Evolutionary conservation across 2,113 vertebrate species (phyloP).

Genomic region (Tiliqua scincoides): DNA sequence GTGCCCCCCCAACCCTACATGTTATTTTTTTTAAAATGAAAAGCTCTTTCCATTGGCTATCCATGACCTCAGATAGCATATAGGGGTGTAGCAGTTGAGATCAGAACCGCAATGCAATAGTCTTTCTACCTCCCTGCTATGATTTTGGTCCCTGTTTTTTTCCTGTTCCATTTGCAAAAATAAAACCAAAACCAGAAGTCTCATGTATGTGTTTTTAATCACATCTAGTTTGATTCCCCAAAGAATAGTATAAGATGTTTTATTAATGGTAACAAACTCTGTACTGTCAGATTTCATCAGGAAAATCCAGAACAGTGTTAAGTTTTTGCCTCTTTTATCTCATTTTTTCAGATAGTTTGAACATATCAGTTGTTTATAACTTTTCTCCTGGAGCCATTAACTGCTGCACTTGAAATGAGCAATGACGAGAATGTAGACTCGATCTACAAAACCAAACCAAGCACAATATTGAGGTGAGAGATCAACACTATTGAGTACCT

Average conservation of each 20-base stretch:
- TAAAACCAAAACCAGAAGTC: too few relatives aligned
- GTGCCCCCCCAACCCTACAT: too few relatives aligned
- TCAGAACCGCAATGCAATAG: too few relatives aligned
- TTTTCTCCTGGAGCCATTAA: slow-evolving; percentile 28
- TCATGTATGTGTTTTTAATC: too few relatives aligned
- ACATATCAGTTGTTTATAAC: slow-evolving; percentile 9
- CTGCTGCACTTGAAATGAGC: neutral
- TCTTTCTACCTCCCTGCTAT: too few relatives aligned
- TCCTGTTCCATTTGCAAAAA: too few relatives aligned
- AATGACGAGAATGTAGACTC: neutral
- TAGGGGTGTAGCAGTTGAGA: too few relatives aligned
- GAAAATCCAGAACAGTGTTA: neutral
- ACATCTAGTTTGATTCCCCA: neutral
- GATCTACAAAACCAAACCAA: slow-evolving; percentile 29
- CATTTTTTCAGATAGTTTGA: slow-evolving; percentile 1
- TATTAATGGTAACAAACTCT: neutral
- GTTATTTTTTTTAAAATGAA: too few relatives aligned
- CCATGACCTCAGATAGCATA: too few relatives aligned
- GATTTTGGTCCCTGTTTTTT: too few relatives aligned
- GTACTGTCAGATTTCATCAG: neutral
- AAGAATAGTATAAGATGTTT: neutral
- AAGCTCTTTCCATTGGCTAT: too few relatives aligned
- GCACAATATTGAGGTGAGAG: neutral
- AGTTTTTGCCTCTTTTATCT: slow-evolving; percentile 17
- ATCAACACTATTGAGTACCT: neutral